Percentiles rank a stretch among this genome's conserved stretches.
Evolutionary conservation across 2,113 vertebrate species (phyloP).

Genomic region (Paradisaea rubra): DNA sequence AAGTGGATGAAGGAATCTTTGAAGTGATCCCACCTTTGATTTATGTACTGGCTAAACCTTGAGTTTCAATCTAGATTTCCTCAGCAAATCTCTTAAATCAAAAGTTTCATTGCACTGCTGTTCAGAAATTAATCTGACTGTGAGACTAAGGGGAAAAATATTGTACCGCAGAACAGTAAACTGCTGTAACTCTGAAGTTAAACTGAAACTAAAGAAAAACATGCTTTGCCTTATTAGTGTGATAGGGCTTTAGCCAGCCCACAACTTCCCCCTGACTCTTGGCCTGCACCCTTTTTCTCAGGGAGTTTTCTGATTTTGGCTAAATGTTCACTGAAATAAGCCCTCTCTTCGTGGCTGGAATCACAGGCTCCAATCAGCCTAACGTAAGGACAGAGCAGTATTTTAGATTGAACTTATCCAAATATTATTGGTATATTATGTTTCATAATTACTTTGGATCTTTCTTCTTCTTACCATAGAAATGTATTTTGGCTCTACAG

Average conservation of each 20-base stretch:
- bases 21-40: constrained; percentile 62
- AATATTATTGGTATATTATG: constrained; percentile 42
- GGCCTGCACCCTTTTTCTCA: constrained; percentile 8
- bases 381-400: background rate
- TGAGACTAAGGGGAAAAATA: constrained; percentile 43
- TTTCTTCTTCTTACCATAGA: background rate
- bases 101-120: constrained; percentile 43
- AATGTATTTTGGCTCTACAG: background rate
- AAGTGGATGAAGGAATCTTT: constrained; percentile 60
- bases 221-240: constrained; percentile 16
- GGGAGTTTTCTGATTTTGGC: constrained; percentile 25
- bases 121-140: constrained; percentile 54
- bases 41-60: constrained; percentile 53
- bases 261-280: constrained; percentile 3
- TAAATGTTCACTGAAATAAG: background rate
- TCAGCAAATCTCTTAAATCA: constrained; percentile 65
- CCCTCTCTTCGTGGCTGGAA: background rate
- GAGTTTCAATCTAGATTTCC: constrained; percentile 61
- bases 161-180: constrained; percentile 25
- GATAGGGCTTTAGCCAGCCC: constrained; percentile 50
- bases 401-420: constrained; percentile 22
- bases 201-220: constrained; percentile 51
- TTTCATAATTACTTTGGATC: constrained; percentile 45
- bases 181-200: constrained; percentile 36
- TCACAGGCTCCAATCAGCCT: background rate